Conservation (phyloP, 2,888 invertebrate species). For the Bruchidius siliquastri region DNA sequence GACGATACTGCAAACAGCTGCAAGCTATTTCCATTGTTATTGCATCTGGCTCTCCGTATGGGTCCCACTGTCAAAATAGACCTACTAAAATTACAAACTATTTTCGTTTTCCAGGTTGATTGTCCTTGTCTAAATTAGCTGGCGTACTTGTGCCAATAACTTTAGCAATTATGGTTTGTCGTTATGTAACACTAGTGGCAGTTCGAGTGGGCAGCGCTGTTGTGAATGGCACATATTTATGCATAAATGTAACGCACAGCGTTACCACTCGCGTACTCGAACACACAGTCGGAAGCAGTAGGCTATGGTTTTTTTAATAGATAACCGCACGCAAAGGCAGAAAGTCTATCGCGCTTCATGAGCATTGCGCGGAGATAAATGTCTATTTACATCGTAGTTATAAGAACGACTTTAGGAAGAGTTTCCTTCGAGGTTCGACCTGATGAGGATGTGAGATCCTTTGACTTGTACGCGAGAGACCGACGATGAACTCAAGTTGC, state of each 20-base stretch:
- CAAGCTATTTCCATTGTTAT: background rate
- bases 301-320: too few relatives aligned
- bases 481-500: too few relatives aligned
- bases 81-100: conserved; percentile 20
- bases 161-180: conserved; percentile 2
- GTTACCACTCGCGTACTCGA: too few relatives aligned
- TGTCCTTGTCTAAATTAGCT: conserved; percentile 25
- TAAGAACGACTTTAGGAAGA: too few relatives aligned
- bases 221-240: background rate
- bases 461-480: too few relatives aligned
- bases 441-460: too few relatives aligned
- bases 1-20: background rate
- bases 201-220: background rate
- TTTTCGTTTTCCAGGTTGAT: conserved; percentile 20
- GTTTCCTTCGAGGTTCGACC: too few relatives aligned
- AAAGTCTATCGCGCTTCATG: too few relatives aligned
- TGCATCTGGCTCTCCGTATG: background rate
- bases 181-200: background rate
- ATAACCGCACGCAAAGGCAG: too few relatives aligned
- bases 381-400: too few relatives aligned
- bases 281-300: too few relatives aligned
- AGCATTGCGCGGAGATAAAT: too few relatives aligned
- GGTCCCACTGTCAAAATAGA: conserved; percentile 1
- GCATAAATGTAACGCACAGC: background rate
- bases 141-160: conserved; percentile 23